phyloP scores from a whole-genome alignment of 2,888 invertebrate genomes.

The Drosophila paramelanica region DNA sequence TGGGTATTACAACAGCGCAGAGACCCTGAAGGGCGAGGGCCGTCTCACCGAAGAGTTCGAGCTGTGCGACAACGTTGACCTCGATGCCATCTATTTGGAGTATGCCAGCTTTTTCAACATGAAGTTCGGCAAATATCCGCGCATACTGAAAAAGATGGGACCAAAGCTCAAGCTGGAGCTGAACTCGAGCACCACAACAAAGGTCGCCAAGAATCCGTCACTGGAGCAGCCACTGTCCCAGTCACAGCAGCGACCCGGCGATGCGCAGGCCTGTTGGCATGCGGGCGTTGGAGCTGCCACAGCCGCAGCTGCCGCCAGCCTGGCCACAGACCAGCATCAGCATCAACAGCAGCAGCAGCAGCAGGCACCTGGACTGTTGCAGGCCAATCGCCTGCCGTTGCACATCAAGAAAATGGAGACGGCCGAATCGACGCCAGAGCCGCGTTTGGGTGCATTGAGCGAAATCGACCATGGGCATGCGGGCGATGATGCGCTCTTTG shows the following conservation, averaged over 20 bases:
- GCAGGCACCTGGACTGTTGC: conserved; percentile 30
- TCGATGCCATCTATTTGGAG: conserved; percentile 94
- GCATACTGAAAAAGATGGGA: conserved; percentile 87
- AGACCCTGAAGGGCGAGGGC: conserved; percentile 90
- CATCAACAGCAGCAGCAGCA: conserved; percentile 13
- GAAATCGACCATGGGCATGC: conserved; percentile 76
- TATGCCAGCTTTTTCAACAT: conserved; percentile 94
- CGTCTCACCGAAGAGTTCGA: conserved; percentile 88
- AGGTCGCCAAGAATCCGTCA: conserved; percentile 2
- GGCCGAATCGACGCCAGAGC: conserved; percentile 12
- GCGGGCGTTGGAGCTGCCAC: conserved; percentile 54
- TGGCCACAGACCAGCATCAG: conserved; percentile 22
- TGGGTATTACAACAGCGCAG: conserved; percentile 88
- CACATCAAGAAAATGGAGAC: conserved; percentile 73
- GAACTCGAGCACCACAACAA: background rate
- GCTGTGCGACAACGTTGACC: conserved; percentile 96
- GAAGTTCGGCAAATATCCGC: conserved; percentile 94
- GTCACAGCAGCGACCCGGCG: conserved; percentile 18
- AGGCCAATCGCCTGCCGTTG: conserved; percentile 62
- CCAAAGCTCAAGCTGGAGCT: conserved; percentile 71
- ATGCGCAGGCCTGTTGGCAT: conserved; percentile 58
- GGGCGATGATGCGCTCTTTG: conserved; percentile 67
- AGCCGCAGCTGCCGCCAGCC: conserved; percentile 36
- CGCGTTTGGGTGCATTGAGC: conserved; percentile 43
- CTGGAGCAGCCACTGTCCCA: conserved; percentile 14